Evolutionary conservation across 2,113 vertebrate species (phyloP), one percentile per base, ranked within the genome.

Genomic region (Phoxinus phoxinus): DNA sequence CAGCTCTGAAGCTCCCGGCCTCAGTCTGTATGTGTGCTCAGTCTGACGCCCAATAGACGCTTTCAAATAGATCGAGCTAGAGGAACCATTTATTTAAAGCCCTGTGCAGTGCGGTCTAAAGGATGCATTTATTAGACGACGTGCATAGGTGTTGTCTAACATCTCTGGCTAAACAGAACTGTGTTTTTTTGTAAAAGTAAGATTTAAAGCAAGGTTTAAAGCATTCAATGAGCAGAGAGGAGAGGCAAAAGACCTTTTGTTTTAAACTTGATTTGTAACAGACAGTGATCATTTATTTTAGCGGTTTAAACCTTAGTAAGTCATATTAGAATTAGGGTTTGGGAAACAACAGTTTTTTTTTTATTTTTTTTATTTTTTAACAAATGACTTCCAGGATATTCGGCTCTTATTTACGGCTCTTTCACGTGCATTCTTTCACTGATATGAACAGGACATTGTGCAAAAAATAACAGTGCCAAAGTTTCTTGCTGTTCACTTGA

Each of bases 1-100:
- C 89, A 90, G 91, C 80, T 91, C 84, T 90, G 90, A 91, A 91
- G 91, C 89, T 84, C 25, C 63, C 72, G 61, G 48, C 87, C 90
- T n/a, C 91, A 86, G 85, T 87, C 77, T 27, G 85, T 79, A 81
- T 86, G 85, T 86, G 19, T 67, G 83, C 76, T 71, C 81, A 71
- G 75, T 37, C 85, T 83, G 86, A 87, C 88, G 86, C 75, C 84
- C 46, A 71, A 80, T 86, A 86, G 81, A 75, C 75, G 32, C 76
- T 85, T 87, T 71, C 56, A 71, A 41, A 71, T 41, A 74, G 72
- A 74, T 84, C 1, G 73, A 65, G 37, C 41, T 19, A 46, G 58
- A 61, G 56, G 23, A 59, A 9, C 32, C 76, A 41, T 79, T 79
- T 37, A 61, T 59, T 41, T 72, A 9, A 30, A 75, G 35, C n/a